Percentiles rank a stretch among this genome's conserved stretches.
Conservation (phyloP, 53 echinoderm and acorn worm species). For the Luidia sarsii region DNA sequence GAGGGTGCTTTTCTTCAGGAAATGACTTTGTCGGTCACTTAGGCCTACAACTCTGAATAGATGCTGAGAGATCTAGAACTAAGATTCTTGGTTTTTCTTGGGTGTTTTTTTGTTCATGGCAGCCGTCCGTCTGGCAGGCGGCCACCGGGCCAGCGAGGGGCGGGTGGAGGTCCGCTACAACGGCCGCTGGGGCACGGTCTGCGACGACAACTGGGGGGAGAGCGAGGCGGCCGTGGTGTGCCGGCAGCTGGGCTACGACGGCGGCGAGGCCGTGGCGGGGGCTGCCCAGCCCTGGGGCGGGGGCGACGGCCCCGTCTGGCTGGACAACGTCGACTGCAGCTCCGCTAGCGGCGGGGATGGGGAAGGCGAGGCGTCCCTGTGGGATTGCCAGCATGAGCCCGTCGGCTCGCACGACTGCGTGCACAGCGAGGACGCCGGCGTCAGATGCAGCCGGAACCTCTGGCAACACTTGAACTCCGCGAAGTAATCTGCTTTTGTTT, state of each 20-base stretch:
- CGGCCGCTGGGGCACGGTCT: constrained; percentile 54
- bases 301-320: constrained; percentile 11
- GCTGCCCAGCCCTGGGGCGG: background rate
- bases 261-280: constrained; percentile 9
- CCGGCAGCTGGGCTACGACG: constrained; percentile 32
- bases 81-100: background rate
- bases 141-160: constrained; percentile 11
- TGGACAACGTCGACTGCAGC: constrained; percentile 42
- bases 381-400: constrained; percentile 2
- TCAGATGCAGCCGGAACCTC: no score
- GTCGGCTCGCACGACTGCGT: constrained; percentile 32
- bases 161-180: constrained; percentile 44
- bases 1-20: no score
- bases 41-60: no score
- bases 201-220: constrained; percentile 33
- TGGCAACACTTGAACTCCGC: no score
- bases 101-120: background rate
- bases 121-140: constrained; percentile 4
- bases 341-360: no score
- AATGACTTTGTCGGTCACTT: no score
- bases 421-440: constrained; percentile 55
- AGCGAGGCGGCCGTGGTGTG: constrained; percentile 35
- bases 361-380: constrained; percentile 13
- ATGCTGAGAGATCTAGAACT: background rate
- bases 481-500: no score